Percentiles rank a stretch among this genome's conserved stretches.
Conservation (phyloP, 2,797 vertebrate species). For the Clarias platycephalus region DNA sequence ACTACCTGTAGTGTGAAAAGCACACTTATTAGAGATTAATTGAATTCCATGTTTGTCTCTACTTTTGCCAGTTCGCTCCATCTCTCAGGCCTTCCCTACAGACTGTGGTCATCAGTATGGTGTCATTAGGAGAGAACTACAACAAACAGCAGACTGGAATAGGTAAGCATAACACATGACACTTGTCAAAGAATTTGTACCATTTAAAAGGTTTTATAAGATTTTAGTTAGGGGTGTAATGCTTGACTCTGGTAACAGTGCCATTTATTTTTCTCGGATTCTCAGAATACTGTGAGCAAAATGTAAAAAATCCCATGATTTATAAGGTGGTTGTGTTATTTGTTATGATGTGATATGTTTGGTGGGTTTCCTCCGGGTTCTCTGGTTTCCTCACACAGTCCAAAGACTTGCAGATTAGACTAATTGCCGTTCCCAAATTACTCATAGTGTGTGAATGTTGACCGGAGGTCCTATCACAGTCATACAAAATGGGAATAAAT, state of each 20-base stretch:
- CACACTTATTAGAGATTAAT: neutral
- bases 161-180: constrained; percentile 58
- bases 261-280: neutral
- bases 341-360: no score
- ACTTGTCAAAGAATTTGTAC: neutral
- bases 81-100: constrained; percentile 77
- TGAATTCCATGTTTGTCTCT: constrained; percentile 12
- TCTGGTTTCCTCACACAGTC: no score
- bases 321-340: neutral
- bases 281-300: neutral
- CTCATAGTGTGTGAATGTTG: no score
- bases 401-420: no score
- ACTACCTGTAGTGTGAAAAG: neutral
- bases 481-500: no score
- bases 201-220: neutral
- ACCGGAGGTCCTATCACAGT: no score
- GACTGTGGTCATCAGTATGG: constrained; percentile 77
- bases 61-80: constrained; percentile 67
- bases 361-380: no score
- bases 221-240: neutral
- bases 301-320: neutral
- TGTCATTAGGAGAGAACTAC: constrained; percentile 76
- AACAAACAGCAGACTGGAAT: constrained; percentile 72
- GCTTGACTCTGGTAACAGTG: neutral
- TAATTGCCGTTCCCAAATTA: no score